Evolutionary conservation across 2,888 invertebrate genomes (phyloP).

Genomic region (Chironomus riparius): DNA sequence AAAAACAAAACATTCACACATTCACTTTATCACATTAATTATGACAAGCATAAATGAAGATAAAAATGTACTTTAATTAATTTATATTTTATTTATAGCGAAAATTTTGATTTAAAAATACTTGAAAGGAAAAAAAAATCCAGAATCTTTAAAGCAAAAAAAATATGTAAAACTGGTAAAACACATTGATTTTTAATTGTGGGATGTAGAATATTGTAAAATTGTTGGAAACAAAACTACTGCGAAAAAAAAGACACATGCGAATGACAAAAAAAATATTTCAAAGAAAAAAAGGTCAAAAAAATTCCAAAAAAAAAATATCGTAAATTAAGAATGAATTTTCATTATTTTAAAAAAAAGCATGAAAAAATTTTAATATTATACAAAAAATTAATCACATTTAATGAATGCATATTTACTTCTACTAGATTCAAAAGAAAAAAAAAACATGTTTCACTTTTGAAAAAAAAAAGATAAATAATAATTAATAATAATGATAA

Average conservation of each 20-base stretch:
- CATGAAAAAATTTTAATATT: constrained; percentile 9
- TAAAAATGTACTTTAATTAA: not conserved
- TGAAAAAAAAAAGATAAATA: constrained; percentile 7
- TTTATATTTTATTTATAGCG: not conserved
- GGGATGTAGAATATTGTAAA: constrained; percentile 47
- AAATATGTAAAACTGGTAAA: constrained; percentile 37
- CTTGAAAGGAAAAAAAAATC: constrained; percentile 29
- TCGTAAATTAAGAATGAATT: constrained; percentile 2
- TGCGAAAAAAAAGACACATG: not conserved
- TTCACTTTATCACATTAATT: too few relatives aligned
- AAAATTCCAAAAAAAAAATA: constrained; percentile 1
- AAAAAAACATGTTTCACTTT: constrained; percentile 1
- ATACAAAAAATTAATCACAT: constrained; percentile 20
- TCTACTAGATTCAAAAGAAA: constrained; percentile 16
- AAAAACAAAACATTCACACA: not conserved
- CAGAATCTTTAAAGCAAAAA: not conserved
- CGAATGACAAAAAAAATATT: not conserved
- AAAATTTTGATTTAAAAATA: constrained; percentile 35
- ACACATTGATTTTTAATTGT: constrained; percentile 43
- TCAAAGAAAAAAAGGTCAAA: constrained; percentile 3
- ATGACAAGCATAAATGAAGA: too few relatives aligned
- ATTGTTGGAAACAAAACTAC: constrained; percentile 43
- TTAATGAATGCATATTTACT: constrained; percentile 22
- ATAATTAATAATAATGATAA: not conserved
- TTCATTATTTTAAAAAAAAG: constrained; percentile 6